Evolutionary conservation across 2,797 vertebrate genomes (phyloP).

Genomic region (Anguilla marmorata): DNA sequence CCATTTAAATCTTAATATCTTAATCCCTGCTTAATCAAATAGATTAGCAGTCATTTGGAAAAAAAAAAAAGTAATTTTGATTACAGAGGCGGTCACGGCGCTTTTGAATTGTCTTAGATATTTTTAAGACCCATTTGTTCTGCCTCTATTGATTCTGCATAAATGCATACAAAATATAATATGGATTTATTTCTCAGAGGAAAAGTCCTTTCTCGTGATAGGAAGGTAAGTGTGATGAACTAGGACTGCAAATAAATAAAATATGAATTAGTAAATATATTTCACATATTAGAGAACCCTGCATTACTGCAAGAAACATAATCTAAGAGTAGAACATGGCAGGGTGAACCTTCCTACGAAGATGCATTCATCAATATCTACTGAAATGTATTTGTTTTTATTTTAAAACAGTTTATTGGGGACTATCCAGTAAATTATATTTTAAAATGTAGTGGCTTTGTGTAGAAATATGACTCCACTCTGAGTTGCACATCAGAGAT

Average conservation of each 20-base stretch:
- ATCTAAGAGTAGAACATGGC: not conserved
- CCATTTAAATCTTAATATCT: constrained; percentile 15
- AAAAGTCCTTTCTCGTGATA: not conserved
- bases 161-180: not conserved
- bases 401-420: too few species aligned
- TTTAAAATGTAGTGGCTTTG: too few species aligned
- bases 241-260: not conserved
- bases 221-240: not conserved
- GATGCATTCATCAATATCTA: too few species aligned
- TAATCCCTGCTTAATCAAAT: constrained; percentile 12
- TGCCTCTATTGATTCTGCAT: constrained; percentile 15
- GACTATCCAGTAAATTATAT: too few species aligned
- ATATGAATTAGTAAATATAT: not conserved
- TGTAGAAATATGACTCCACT: too few species aligned
- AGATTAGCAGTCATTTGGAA: not conserved
- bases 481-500: too few species aligned
- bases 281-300: not conserved
- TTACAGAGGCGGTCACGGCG: not conserved
- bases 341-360: not conserved
- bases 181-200: not conserved
- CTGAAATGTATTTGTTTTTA: too few species aligned
- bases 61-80: not conserved
- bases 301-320: not conserved
- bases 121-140: not conserved
- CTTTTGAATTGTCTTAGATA: not conserved